Base-by-base conservation (phyloP, 1,140 invertebrate species). In the Lucilia cuprina region DNA sequence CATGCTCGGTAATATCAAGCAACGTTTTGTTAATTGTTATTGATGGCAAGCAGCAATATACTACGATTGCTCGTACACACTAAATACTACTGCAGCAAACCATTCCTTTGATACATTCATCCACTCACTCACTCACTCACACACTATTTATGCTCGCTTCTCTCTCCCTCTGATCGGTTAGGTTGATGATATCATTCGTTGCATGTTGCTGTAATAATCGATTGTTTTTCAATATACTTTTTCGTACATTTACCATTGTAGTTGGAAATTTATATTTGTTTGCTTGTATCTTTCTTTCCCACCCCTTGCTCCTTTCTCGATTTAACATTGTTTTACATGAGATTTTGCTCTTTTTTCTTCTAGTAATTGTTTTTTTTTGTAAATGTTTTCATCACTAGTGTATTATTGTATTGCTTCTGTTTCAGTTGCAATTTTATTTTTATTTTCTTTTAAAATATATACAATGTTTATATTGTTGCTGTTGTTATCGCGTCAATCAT, bases 11-110 rank as follows among this genome's bases (percentile, higher is more conserved):
- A 14, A 55, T 70, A 70, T 21, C n/a, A n/a, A n/a, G 2, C 55
- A 70, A 70, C 65, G 65, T 70, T 70, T 70, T 70, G 65, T 70
- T 70, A 70, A 70, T 70, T 70, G 21, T 70, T 70, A 70, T 70
- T 70, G 65, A 70, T 70, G 65, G 65, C 65, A 25, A 21, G 19
- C 4, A 21, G 65, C 5, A 70, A 70, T 21, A 70, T 21, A 70
- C 65, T 70, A 21, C 65, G n/a, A 70, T 21, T 70, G 8, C 21
- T 21, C 2, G 9, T 12, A 13, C 49, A 55, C 50, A 55, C 50
- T 55, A 55, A 49, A 9, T 49, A 49, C 49, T 49, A 49, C 5
- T 49, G 13, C 50, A 17, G 4, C 17, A 55, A 13, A n/a, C 50
- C 65, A 17, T 21, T 25, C n/a, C 65, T 21, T 19, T 21, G 2